Conservation (phyloP, 2,888 invertebrate genomes). For the Globia sparganii region DNA sequence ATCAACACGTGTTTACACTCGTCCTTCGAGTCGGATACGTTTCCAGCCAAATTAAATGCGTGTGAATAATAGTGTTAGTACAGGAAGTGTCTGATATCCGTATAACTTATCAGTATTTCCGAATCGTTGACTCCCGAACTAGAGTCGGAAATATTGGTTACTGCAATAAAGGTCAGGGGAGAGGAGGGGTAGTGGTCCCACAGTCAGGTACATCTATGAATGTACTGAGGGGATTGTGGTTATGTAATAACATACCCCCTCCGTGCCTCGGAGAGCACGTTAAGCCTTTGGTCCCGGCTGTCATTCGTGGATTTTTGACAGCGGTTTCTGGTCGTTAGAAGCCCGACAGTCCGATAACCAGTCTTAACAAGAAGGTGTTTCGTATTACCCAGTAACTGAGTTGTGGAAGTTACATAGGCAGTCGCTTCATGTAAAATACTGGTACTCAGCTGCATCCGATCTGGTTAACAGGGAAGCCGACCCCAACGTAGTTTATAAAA, state of each 20-base stretch:
- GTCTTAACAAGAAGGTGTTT: no score
- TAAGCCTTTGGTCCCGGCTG: neutral
- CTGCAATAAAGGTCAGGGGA: neutral
- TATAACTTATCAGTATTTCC: constrained; percentile 34
- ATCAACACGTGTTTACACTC: constrained; percentile 16
- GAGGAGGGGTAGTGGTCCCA: no score
- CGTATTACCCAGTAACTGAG: no score
- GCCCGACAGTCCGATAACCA: no score
- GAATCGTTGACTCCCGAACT: constrained; percentile 22
- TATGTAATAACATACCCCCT: no score
- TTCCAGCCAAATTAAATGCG: neutral
- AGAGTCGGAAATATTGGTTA: constrained; percentile 4
- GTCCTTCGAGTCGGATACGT: constrained; percentile 25
- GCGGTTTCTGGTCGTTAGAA: no score
- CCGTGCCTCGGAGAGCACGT: neutral
- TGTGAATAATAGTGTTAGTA: neutral
- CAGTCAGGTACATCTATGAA: no score
- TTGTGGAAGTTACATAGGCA: no score
- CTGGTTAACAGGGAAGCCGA: no score
- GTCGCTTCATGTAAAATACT: no score
- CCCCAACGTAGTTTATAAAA: neutral
- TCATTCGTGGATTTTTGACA: neutral
- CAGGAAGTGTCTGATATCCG: constrained; percentile 38
- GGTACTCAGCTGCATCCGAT: no score
- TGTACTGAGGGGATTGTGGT: neutral